Evolutionary conservation across 2,888 invertebrate genomes (phyloP).

Genomic region (Diploptera punctata): DNA sequence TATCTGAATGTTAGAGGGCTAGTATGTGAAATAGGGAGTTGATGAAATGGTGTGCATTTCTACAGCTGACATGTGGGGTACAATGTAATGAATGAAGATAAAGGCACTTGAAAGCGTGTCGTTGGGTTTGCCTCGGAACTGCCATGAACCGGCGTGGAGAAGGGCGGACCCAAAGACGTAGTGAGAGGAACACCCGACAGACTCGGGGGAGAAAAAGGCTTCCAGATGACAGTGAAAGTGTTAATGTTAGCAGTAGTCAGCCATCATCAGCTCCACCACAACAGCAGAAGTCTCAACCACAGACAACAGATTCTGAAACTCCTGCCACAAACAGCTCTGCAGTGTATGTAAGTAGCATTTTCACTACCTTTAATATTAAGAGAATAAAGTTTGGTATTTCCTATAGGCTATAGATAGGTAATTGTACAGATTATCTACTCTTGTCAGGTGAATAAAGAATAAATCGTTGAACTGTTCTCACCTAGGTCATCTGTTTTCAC

Average conservation of each 20-base stretch:
- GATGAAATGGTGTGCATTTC: background rate
- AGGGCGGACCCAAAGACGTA: conserved; percentile 36
- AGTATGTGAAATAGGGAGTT: background rate
- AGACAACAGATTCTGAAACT: background rate
- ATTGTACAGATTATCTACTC: no score
- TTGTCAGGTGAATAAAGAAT: no score
- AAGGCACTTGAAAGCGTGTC: conserved; percentile 29
- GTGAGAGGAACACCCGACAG: conserved; percentile 33
- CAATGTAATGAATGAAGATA: conserved; percentile 28
- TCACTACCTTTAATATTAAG: no score
- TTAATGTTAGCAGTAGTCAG: background rate
- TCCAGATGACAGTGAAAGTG: conserved; percentile 19
- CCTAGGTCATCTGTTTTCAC: no score
- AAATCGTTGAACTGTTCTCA: no score
- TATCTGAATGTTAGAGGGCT: background rate
- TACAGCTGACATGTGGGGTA: conserved; percentile 15
- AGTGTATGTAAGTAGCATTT: no score
- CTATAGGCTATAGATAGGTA: no score
- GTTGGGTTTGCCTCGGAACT: conserved; percentile 36
- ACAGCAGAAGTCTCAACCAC: background rate
- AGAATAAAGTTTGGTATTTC: no score
- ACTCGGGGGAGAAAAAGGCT: conserved; percentile 32
- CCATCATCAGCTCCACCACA: conserved; percentile 1
- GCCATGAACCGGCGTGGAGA: conserved; percentile 40
- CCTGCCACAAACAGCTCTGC: background rate